Base-by-base conservation (phyloP, 2,797 vertebrate genomes). In the Pipistrellus pipistrellus region DNA sequence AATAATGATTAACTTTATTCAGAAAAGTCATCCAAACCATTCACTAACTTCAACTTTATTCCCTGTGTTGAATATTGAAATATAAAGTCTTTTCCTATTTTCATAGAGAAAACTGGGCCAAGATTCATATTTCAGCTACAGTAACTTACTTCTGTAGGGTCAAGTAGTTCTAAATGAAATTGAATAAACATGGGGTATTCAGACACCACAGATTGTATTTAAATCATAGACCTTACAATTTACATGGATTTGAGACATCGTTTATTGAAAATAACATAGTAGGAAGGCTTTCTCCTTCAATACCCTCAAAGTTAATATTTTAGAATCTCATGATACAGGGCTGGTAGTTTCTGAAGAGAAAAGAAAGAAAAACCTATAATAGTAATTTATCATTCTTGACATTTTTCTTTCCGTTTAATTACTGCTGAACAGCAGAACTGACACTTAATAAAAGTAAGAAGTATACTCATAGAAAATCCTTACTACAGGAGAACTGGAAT, bases 351-450 rank as follows among this genome's bases (percentile, higher is more conserved):
- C 46, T 92, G 62, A 88, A 96, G 93, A 83, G 85, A 94, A 53
- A 94, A 23, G 0, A 92, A 77, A 78, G 57, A 73, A 71, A 90
- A 48, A 20, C 53, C 53, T 72, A 23, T 68, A 75, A 90, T 91
- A 85, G 91, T 96, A 88, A 55, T 93, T 88, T 95, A 90, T 78
- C 27, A 93, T 97, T 96, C 92, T 86, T 95, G 92, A 95, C 93
- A 48, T 76, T 96, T 86, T 30, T 11, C 21, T 95, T 97, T 94
- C 82, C 89, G 2, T 6, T 92, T 96, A 97, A 96, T 96, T 97
- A 96, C 13, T 96, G 41, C 48, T 48, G 88, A 94, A 76, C 35
- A 95, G 30, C 38, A 97, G 73, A 96, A 95, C 69, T 93, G 95
- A 96, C 96, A 94, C 4, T 76, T 38, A 90, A 92, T 93, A 93